Evolutionary conservation across 2,888 invertebrate genomes (phyloP), one percentile per base, ranked within the genome.

Genomic region (Lottia scabra): DNA sequence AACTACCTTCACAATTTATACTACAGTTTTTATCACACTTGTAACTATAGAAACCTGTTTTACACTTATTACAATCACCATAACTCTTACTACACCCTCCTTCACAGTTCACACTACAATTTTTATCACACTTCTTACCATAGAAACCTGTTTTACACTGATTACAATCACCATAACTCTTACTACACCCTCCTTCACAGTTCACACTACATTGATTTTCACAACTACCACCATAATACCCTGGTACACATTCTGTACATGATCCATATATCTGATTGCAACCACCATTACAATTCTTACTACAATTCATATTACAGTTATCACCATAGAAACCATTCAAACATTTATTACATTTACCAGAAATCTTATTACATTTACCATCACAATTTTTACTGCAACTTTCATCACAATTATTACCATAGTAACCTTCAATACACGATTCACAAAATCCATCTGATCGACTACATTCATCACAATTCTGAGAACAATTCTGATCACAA

Each of bases 301-400:
- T 56, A 56, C 56, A 56, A 13, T 23, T 8, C 13, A 19, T n/a
- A 23, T 56, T 23, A 56, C 56, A 56, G 6, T 2, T 23, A 3
- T 73, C 73, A n/a, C 79, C 78, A 73, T 76, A 76, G 64, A 68
- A 76, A 16, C 80, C 80, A 44, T 66, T 46, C 15, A 63, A 12
- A 72, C 82, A 82, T n/a, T 75, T 15, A 0, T 63, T 63, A 74
- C 82, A 81, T 26, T 68, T 65, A 6, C 81, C 81, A n/a, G 66
- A 63, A n/a, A n/a, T 27, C 68, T 76, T 70, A 45, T 77, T 45
- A 73, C 81, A 81, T 46, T 15, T n/a, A n/a, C 65, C 30, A 13
- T 26, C 3, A 56, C 56, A 56, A 12, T 19, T 56, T 56, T 19
- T 56, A 56, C 56, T 56, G 23, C 56, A 56, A 3, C 2, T n/a